Conservation (phyloP, 2,113 vertebrate genomes). For the Anolis carolinensis region DNA sequence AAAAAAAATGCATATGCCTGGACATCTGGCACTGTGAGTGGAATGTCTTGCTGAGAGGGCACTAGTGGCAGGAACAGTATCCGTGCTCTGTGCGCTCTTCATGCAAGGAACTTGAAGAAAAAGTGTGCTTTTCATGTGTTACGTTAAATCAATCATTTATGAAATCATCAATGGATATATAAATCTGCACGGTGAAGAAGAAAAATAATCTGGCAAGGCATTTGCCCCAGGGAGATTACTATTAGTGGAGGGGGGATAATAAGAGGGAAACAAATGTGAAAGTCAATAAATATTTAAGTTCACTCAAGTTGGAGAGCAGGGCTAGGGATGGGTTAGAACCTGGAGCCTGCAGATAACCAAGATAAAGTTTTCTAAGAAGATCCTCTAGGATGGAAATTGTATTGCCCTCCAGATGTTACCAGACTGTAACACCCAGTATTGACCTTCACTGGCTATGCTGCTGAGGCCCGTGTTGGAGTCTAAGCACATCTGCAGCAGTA, state of each 20-base stretch:
- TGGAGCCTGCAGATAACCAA: too few species aligned
- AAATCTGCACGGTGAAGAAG: too few species aligned
- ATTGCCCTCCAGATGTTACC: too few species aligned
- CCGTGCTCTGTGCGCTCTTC: conserved; percentile 18
- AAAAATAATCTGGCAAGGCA: neutral
- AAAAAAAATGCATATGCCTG: conserved; percentile 27
- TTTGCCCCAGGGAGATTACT: neutral
- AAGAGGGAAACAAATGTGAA: neutral
- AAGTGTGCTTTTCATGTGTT: neutral
- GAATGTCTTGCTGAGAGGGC: neutral
- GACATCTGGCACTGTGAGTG: conserved; percentile 30
- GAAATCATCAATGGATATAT: neutral
- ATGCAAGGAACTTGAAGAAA: neutral
- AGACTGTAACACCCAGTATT: too few species aligned
- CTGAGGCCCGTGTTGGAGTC: too few species aligned
- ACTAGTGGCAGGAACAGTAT: conserved; percentile 21
- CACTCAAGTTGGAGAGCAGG: neutral
- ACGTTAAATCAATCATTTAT: neutral
- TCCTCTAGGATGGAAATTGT: too few species aligned
- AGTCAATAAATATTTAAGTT: neutral
- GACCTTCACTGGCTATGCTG: too few species aligned
- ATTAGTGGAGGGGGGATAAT: neutral
- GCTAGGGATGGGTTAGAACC: too few species aligned
- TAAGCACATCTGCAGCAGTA: too few species aligned
- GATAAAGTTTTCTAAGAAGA: too few species aligned